Conservation (phyloP, 2,888 invertebrate species). For the Cataglyphis livida region DNA sequence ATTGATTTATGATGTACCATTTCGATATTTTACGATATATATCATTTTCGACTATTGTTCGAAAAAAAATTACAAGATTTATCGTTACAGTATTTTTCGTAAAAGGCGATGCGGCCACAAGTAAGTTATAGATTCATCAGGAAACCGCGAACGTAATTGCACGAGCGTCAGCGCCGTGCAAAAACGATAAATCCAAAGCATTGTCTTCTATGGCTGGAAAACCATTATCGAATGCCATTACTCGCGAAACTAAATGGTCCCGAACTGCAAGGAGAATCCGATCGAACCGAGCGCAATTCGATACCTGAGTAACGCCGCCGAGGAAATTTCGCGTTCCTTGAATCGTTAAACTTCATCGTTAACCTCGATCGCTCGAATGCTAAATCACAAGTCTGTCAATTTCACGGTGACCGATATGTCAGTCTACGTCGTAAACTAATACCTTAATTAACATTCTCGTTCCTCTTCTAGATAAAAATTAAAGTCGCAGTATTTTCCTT, state of each 20-base stretch:
- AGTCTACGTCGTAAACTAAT: conserved; percentile 1
- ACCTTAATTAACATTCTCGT: conserved; percentile 41
- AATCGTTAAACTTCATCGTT: conserved; percentile 70
- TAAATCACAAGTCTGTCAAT: conserved; percentile 66
- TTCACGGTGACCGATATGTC: conserved; percentile 41
- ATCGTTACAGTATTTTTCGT: not conserved
- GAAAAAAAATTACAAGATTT: not conserved
- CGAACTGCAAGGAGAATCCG: conserved; percentile 61
- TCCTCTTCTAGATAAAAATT: conserved; percentile 18
- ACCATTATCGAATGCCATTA: conserved; percentile 73
- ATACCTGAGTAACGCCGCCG: conserved; percentile 69
- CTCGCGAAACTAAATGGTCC: conserved; percentile 70
- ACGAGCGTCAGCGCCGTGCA: conserved; percentile 68
- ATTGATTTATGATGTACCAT: not conserved
- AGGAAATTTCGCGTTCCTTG: conserved; percentile 71
- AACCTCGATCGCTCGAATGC: conserved; percentile 57
- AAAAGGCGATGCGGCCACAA: not conserved
- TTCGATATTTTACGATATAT: not conserved
- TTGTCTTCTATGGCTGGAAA: conserved; percentile 69
- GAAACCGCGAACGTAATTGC: conserved; percentile 55
- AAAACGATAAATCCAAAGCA: conserved; percentile 75
- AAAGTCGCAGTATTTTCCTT: not conserved
- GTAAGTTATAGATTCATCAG: conserved; percentile 48
- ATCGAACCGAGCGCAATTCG: conserved; percentile 62
- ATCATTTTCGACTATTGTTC: not conserved